Conservation (phyloP, 2,888 invertebrate species). For the Ormia ochracea region DNA sequence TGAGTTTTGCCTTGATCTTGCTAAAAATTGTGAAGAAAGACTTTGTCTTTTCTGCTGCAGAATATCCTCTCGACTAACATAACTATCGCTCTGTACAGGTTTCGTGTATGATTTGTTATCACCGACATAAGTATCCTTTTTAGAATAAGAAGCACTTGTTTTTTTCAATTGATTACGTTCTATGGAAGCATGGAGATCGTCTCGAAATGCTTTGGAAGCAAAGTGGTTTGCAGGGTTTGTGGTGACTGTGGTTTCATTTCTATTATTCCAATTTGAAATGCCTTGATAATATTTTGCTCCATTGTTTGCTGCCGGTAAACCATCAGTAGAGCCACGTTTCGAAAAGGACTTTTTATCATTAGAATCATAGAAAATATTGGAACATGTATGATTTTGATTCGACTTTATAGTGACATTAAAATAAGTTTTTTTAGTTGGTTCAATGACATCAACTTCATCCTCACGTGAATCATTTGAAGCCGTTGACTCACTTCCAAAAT, state of each 20-base stretch:
- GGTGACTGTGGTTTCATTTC: constrained; percentile 76
- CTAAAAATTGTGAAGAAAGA: constrained; percentile 72
- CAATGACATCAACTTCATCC: constrained; percentile 78
- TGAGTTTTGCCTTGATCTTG: constrained; percentile 72
- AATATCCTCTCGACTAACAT: constrained; percentile 75
- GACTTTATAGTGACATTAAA: constrained; percentile 88
- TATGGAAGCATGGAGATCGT: constrained; percentile 75
- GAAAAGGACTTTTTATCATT: constrained; percentile 71
- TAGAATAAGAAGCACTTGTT: constrained; percentile 64
- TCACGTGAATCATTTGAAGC: constrained; percentile 81
- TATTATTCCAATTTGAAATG: constrained; percentile 88
- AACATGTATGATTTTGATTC: constrained; percentile 69
- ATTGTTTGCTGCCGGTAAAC: constrained; percentile 47
- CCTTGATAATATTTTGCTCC: constrained; percentile 81
- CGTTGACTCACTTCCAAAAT: constrained; percentile 91
- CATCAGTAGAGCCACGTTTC: constrained; percentile 76
- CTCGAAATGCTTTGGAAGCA: constrained; percentile 76
- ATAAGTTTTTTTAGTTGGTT: constrained; percentile 83
- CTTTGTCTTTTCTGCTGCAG: constrained; percentile 75
- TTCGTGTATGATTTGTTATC: constrained; percentile 45
- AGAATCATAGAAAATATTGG: constrained; percentile 68
- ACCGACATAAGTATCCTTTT: constrained; percentile 51
- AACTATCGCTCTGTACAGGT: constrained; percentile 67
- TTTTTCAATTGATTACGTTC: constrained; percentile 74
- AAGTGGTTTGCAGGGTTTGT: constrained; percentile 71